These are phyloP conservation scores for Turdus rufiventris DNA, from an alignment of 2,113 vertebrate genomes.

Conservation along the genomic window DNA sequence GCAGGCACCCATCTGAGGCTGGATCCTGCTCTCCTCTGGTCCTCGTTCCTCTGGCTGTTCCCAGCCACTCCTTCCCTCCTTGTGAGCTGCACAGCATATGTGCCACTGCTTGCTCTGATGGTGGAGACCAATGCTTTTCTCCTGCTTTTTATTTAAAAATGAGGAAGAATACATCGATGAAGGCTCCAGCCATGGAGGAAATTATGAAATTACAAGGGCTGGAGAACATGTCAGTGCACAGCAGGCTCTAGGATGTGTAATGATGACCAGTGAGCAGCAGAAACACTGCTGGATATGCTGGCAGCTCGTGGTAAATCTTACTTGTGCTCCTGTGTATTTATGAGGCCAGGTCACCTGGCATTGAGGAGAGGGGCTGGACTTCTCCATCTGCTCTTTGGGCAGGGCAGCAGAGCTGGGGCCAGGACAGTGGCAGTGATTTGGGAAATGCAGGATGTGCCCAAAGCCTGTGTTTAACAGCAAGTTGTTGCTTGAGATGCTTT, in stretches of 20 bases:
- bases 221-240: neutral
- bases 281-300: neutral
- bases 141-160: neutral
- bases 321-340: neutral
- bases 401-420: neutral
- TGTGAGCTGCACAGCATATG: rapidly evolving
- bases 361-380: neutral
- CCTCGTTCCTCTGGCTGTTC: neutral
- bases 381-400: neutral
- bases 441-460: neutral
- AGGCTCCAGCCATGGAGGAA: neutral
- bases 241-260: neutral
- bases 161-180: rapidly evolving
- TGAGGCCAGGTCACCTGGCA: neutral
- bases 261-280: neutral
- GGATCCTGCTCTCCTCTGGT: neutral
- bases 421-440: rapidly evolving
- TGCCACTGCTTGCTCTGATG: neutral
- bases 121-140: neutral
- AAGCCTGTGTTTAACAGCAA: neutral
- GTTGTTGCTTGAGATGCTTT: neutral
- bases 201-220: neutral
- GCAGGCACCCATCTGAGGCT: rapidly evolving
- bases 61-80: neutral
- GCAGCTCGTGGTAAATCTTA: neutral